phyloP scores from a whole-genome alignment of 2,888 invertebrate genomes.

The Pecten maximus region DNA sequence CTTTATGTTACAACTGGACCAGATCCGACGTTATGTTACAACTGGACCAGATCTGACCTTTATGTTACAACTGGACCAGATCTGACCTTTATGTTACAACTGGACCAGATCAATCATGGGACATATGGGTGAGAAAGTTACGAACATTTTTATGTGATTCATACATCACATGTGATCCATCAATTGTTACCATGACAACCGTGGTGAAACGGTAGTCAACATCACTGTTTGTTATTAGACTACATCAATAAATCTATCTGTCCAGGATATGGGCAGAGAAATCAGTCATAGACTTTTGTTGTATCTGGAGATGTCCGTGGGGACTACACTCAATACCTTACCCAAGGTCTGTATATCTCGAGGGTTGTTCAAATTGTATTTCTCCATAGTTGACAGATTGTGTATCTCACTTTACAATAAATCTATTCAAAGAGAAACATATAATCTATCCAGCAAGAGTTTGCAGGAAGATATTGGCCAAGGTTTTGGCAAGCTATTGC shows the following conservation, averaged over 20 bases:
- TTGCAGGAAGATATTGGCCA: too few species aligned
- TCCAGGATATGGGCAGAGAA: neutral
- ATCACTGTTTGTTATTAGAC: slow-evolving; percentile 35
- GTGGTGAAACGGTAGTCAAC: slow-evolving; percentile 20
- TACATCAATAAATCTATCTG: slow-evolving; percentile 28
- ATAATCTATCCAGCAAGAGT: too few species aligned
- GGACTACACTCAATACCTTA: too few species aligned
- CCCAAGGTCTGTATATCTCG: too few species aligned
- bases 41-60: too few species aligned
- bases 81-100: neutral
- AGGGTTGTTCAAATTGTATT: too few species aligned
- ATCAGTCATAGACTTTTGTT: neutral
- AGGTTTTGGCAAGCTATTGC: too few species aligned
- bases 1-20: too few species aligned
- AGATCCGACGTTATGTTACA: too few species aligned
- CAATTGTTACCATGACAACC: slow-evolving; percentile 2
- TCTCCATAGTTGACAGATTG: too few species aligned
- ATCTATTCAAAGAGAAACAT: too few species aligned
- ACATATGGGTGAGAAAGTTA: slow-evolving; percentile 14
- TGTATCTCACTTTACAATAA: too few species aligned
- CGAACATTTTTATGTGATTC: neutral
- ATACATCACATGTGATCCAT: neutral
- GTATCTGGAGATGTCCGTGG: neutral
- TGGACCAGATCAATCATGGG: neutral
- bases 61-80: neutral